Base-by-base conservation (phyloP, 2,888 invertebrate species). In the Thera obeliscata region DNA sequence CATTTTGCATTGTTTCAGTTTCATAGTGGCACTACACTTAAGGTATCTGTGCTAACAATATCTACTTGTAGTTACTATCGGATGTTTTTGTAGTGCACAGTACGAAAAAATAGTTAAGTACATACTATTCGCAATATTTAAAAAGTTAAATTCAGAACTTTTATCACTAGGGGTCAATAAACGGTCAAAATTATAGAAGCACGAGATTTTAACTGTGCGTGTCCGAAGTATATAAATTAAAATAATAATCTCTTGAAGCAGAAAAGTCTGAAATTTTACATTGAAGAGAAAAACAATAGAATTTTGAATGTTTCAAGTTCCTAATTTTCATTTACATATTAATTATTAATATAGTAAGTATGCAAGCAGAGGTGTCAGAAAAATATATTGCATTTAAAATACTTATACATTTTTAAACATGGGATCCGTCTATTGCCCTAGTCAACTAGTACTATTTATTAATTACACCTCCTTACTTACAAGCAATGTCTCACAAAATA, bases 11-110 rank as follows among this genome's bases (percentile, higher is more conserved):
- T 72, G 74, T 65, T 71, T 69, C 70, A 73, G 74, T 79, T 78
- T 79, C 78, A 80, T 81, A 86, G 86, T 84, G 87, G 87, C 89
- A 88, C 88, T 86, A 84, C 76, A 80, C 74, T n/a, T 74, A 43
- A 74, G 76, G 72, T 74, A 64, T 75, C 6, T 64, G 72, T 76
- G 72, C 71, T 65, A 67, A 70, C n/a, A 71, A 70, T 62, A 66
- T 74, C 66, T 72, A 71, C 59, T 64, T 11, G 61, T 70, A 69
- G 62, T 69, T 73, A 75, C 68, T 73, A 73, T 74, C 70, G 67
- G 69, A 72, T 70, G 49, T 69, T 74, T 33, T 61, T 64, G 70
- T 71, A 65, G 72, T 70, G 70, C 67, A 69, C 66, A 68, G 71
- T 69, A 65, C 67, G 73, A 73, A 56, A 71, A 63, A 74, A 74